Evolutionary conservation across 2,888 invertebrate species (phyloP).

Genomic region (Agrypnus murinus): DNA sequence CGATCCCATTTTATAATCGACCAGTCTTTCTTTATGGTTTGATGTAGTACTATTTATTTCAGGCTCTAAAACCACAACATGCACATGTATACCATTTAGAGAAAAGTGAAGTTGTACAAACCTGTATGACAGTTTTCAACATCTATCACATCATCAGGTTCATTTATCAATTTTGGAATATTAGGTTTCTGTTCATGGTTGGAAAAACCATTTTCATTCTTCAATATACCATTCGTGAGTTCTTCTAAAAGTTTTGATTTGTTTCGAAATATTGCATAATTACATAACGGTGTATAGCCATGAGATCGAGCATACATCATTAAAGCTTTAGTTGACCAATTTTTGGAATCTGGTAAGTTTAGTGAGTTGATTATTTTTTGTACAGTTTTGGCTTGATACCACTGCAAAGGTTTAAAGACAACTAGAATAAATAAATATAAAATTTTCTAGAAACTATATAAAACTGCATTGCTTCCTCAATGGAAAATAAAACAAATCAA

Average conservation of each 20-base stretch:
- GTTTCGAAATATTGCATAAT: slow-evolving; percentile 59
- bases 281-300: slow-evolving; percentile 68
- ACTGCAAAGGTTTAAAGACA: slow-evolving; percentile 72
- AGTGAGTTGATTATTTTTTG: slow-evolving; percentile 60
- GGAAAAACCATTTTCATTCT: slow-evolving; percentile 15
- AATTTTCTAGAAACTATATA: not conserved
- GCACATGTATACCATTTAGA: too few species aligned
- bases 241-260: slow-evolving; percentile 30
- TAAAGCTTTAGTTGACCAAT: slow-evolving; percentile 71
- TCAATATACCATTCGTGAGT: slow-evolving; percentile 34
- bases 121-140: slow-evolving; percentile 24
- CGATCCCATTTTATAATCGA: slow-evolving; percentile 60
- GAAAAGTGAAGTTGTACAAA: too few species aligned
- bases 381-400: slow-evolving; percentile 74
- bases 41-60: not conserved
- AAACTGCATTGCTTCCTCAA: too few species aligned
- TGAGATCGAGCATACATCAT: slow-evolving; percentile 71
- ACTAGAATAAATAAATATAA: slow-evolving; percentile 33
- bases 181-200: not conserved
- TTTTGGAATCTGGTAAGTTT: slow-evolving; percentile 58
- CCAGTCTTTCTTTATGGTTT: slow-evolving; percentile 50
- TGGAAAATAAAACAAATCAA: slow-evolving; percentile 4
- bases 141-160: slow-evolving; percentile 34
- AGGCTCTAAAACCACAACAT: not conserved
- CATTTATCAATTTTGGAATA: slow-evolving; percentile 15